Evolutionary conservation across 2,888 invertebrate species (phyloP), one percentile per base, ranked within the genome.

Genomic region (Thumatha senex): DNA sequence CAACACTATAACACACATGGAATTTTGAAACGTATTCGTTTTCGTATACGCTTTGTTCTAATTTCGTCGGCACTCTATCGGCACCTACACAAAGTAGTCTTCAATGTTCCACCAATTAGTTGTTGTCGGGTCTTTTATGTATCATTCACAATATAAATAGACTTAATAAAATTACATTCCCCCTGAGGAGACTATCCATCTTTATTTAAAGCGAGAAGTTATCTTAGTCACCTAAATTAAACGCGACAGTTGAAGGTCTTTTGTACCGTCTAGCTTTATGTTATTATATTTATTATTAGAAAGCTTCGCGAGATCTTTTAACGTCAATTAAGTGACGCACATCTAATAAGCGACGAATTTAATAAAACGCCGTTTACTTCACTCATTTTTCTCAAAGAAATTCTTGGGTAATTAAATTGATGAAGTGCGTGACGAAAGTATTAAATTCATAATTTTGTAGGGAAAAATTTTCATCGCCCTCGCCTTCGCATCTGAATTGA

Each of bases 401-500:
- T 78, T 76, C 70, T 61, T 61, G 29, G 63, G 73, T 82, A 84
- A 86, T 89, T 81, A 82, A 86, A 82, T 85, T 83, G 81, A 85
- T 80, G 76, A 74, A 80, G 78, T 75, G 77, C 82, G 83, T 83
- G 86, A 84, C 82, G 76, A 70, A 74, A 75, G 80, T 84, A 81
- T 84, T 81, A 81, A 78, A 80, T 78, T 86, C 76, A 80, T 83
- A 84, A 89, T 85, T 85, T 82, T 70, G 77, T 80, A 85, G 80
- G 80, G 83, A 85, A 82, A n/a, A 84, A 82, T 86, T 88, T 88
- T 86, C 83, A 80, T 82, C 76, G 67, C 76, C 82, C 82, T 61
- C n/a, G n/a, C n/a, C n/a, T n/a, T n/a, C n/a, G 72, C 60, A 82
- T 81, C 81, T 82, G 70, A 88, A 89, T 89, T 88, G 82, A 87